Evolutionary conservation across 2,797 vertebrate species (phyloP).

Genomic region (Simalia tracyae): DNA sequence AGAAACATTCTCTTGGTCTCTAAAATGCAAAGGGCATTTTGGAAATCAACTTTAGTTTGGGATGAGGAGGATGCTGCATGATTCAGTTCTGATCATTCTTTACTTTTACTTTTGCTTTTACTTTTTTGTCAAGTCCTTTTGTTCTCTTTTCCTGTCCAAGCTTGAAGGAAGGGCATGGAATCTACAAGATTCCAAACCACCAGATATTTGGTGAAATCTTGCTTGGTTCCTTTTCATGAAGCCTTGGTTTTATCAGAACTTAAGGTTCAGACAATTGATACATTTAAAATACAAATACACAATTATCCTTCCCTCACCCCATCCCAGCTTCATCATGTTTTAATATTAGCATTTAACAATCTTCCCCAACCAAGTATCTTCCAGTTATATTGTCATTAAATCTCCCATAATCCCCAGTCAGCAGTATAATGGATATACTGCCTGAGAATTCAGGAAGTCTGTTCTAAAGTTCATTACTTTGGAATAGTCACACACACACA

Average conservation of each 20-base stretch:
- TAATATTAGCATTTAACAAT: not conserved
- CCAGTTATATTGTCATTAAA: not conserved
- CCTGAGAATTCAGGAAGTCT: too few species aligned
- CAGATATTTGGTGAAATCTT: not conserved
- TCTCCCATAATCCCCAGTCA: too few species aligned
- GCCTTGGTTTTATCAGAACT: not conserved
- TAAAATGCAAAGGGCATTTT: not conserved
- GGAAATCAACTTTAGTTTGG: not conserved
- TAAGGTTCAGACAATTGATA: not conserved
- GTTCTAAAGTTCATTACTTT: not conserved
- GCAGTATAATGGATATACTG: too few species aligned
- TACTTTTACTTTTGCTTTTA: not conserved
- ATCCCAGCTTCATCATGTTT: not conserved
- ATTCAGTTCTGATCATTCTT: not conserved
- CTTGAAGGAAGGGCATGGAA: not conserved
- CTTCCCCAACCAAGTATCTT: not conserved
- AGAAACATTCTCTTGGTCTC: rapidly evolving
- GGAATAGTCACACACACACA: too few species aligned
- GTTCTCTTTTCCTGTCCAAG: not conserved
- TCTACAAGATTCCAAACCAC: not conserved
- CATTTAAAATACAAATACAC: not conserved
- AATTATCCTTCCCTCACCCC: not conserved
- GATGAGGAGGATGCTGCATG: not conserved
- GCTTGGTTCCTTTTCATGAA: not conserved
- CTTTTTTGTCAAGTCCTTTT: not conserved